Evolutionary conservation across 2,797 vertebrate species (phyloP).

Genomic region (Anabas testudineus): DNA sequence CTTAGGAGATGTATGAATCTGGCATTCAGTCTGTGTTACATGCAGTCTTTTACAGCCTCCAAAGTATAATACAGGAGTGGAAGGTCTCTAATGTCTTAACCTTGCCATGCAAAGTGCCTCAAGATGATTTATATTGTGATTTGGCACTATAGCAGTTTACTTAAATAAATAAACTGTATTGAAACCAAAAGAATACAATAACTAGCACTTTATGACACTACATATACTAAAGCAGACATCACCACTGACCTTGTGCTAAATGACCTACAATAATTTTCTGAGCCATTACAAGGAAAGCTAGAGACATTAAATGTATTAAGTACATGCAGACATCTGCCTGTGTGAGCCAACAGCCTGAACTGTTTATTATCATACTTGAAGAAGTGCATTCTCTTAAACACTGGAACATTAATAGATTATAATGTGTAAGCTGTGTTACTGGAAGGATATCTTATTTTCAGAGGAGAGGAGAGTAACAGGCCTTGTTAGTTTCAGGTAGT

Average conservation of each 20-base stretch:
- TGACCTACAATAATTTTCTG: neutral
- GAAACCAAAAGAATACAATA: neutral
- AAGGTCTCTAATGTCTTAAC: too few species aligned
- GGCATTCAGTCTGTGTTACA: too few species aligned
- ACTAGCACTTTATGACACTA: neutral
- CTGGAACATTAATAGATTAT: too few species aligned
- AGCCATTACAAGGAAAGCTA: neutral
- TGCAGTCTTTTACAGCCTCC: neutral
- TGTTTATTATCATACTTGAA: neutral
- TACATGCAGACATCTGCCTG: neutral
- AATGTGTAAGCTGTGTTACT: neutral
- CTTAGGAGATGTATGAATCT: too few species aligned
- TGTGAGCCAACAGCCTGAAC: neutral
- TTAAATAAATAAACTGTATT: too few species aligned
- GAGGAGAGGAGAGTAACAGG: neutral
- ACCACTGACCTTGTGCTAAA: neutral
- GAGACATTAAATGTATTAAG: neutral
- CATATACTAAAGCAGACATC: neutral
- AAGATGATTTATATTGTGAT: too few species aligned
- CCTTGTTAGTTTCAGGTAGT: neutral
- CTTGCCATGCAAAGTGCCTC: too few species aligned
- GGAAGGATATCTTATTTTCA: neutral
- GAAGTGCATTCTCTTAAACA: too few species aligned
- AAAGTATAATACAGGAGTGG: neutral
- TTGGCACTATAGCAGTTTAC: too few species aligned